Percentiles rank a stretch among this genome's conserved stretches.
Conservation (phyloP, 1,140 invertebrate species). For the Zaprionus africanus region DNA sequence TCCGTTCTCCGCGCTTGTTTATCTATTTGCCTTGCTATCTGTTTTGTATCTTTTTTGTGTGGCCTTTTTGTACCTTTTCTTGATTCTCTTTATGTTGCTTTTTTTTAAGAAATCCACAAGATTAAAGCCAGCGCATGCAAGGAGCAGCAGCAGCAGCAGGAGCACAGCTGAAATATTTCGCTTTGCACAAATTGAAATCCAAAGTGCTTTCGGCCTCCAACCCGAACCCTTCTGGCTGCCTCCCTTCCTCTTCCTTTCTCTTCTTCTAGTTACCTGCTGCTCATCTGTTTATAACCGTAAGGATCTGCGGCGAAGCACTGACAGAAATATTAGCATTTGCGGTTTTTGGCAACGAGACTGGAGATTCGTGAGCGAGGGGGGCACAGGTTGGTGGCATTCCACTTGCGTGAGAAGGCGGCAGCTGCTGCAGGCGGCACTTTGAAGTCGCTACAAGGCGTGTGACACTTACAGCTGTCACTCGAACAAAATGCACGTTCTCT, state of each 20-base stretch:
- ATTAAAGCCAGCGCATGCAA: constrained; percentile 69
- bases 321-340: constrained; percentile 82
- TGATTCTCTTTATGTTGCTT: constrained; percentile 3
- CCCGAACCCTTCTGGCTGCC: constrained; percentile 27
- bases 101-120: constrained; percentile 70
- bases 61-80: constrained; percentile 12
- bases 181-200: constrained; percentile 80
- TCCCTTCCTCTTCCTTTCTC: neutral
- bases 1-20: constrained; percentile 60
- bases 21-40: constrained; percentile 73
- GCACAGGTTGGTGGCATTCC: neutral
- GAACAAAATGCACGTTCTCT: neutral
- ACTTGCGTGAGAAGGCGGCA: constrained; percentile 61
- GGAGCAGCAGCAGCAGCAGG: constrained; percentile 2
- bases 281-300: neutral
- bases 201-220: constrained; percentile 71
- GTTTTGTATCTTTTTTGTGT: constrained; percentile 19
- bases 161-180: constrained; percentile 82
- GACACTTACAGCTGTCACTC: constrained; percentile 29
- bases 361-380: neutral
- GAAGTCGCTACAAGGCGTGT: constrained; percentile 15
- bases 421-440: constrained; percentile 49
- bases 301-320: constrained; percentile 53
- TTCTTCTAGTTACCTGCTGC: neutral
- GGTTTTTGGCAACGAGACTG: constrained; percentile 47